Evolutionary conservation across 37 sponge, comb jelly and placozoan genomes (phyloP), one percentile per base, ranked within the genome.

Genomic region (Eunapius fragilis): DNA sequence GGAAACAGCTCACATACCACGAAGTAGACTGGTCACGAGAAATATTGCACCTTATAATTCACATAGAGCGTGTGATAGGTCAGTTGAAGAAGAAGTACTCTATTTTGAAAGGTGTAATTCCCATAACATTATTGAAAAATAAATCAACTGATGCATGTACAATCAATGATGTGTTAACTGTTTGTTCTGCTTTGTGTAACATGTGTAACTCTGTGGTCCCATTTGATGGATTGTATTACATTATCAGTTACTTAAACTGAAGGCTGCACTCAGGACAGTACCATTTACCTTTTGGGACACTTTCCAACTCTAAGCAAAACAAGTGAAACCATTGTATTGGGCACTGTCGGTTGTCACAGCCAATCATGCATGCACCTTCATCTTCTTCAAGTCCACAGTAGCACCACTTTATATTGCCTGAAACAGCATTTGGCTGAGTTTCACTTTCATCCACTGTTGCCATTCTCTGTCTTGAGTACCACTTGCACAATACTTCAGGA

Each of bases 221-320:
- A 71, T 83, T 83, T 70, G 84, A 70, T 83, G 72, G 36, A 77
- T 12, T 77, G 26, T 26, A 38, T 73, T n/a, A 47, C 25, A 33
- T 32, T 68, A 38, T 35, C 30, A 48, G 28, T 83, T 48, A 35
- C 33, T 69, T 69, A 6, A 31, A 68, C n/a, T 70, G 36, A 23
- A 83, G 72, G 73, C 76, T 25, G 45, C 87, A 91, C 23, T 86
- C 83, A 0, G 86, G 90, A 41, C 86, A 90, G 33, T 74, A 70
- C 90, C 81, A 90, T 31, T 90, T 90, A 28, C 83, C 91, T 75
- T 91, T 91, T 31, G 91, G 91, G 22, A 91, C 50, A 34, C 24
- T 26, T 25, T 70, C 81, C 11, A 86, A 27, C 49, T 86, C 31
- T 7, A 91, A 72, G 79, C 91, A 91, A 0, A 67, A 25, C 10